A percentile compares a stretch with the other conserved stretches of the same genome.
These are phyloP conservation scores for Ophioderma brevispina DNA, from an alignment of 35 echinoderm and acorn worm genomes.

Conservation along the genomic window DNA sequence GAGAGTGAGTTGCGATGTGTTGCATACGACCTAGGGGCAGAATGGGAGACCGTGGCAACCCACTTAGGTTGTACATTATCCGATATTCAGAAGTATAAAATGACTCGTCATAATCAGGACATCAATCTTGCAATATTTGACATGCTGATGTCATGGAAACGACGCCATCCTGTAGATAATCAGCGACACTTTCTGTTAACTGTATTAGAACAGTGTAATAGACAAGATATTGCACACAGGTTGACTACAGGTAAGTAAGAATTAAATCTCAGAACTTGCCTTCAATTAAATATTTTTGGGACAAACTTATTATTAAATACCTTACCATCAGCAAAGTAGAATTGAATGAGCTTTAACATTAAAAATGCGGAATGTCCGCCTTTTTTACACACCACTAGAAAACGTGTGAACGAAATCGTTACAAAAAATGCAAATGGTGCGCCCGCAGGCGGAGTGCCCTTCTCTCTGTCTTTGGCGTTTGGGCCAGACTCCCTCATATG, in stretches of 20 bases:
- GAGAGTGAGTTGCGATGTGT: neutral
- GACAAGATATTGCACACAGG: neutral
- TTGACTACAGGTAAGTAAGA: neutral
- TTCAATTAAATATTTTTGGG: no score
- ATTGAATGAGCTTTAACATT: no score
- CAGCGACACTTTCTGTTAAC: neutral
- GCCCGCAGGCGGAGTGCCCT: no score
- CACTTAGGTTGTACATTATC: neutral
- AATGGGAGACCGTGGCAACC: neutral
- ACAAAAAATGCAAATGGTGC: no score
- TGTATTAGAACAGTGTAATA: neutral
- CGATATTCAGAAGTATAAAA: neutral
- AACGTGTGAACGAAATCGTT: no score
- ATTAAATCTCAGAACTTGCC: no score
- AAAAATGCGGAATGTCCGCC: no score
- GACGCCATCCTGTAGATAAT: neutral
- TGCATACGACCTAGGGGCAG: neutral
- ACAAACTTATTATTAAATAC: no score
- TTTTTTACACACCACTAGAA: no score
- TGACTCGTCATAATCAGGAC: neutral
- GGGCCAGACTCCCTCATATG: no score
- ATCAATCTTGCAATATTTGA: neutral
- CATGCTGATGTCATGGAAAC: neutral
- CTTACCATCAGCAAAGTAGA: no score
- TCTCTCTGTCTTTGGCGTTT: no score